Conservation (phyloP, 2,888 invertebrate species). For the Psylliodes chrysocephalus region DNA sequence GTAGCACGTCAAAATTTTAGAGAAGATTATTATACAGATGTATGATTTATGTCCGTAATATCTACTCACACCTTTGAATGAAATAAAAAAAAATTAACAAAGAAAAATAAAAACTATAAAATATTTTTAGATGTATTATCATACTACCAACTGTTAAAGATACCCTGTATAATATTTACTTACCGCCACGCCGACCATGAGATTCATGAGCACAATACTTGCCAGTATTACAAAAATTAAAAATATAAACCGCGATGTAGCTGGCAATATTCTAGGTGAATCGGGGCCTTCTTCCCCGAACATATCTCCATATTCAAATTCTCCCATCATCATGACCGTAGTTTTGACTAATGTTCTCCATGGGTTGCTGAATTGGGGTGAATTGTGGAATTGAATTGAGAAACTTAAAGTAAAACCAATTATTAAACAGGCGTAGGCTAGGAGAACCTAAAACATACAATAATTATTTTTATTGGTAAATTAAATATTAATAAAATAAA, state of each 20-base stretch:
- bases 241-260: constrained; percentile 64
- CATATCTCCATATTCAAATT: constrained; percentile 66
- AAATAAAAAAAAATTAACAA: no score
- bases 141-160: no score
- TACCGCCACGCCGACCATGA: constrained; percentile 68
- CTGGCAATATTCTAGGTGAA: constrained; percentile 31
- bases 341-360: constrained; percentile 65
- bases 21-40: no score
- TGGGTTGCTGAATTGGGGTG: constrained; percentile 62
- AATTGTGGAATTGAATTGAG: constrained; percentile 65
- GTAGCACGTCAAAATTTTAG: no score
- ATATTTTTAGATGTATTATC: no score
- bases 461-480: no score
- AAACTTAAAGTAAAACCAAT: constrained; percentile 69
- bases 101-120: no score
- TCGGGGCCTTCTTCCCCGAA: constrained; percentile 55
- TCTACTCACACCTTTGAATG: no score
- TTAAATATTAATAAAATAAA: no score
- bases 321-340: constrained; percentile 71
- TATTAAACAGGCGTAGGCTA: constrained; percentile 67
- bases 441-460: constrained; percentile 65
- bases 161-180: no score
- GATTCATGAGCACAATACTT: constrained; percentile 69
- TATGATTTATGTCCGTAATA: no score
- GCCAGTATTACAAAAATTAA: constrained; percentile 66